Evolutionary conservation across 2,888 invertebrate genomes (phyloP).

Genomic region (Sarcophaga variegata): DNA sequence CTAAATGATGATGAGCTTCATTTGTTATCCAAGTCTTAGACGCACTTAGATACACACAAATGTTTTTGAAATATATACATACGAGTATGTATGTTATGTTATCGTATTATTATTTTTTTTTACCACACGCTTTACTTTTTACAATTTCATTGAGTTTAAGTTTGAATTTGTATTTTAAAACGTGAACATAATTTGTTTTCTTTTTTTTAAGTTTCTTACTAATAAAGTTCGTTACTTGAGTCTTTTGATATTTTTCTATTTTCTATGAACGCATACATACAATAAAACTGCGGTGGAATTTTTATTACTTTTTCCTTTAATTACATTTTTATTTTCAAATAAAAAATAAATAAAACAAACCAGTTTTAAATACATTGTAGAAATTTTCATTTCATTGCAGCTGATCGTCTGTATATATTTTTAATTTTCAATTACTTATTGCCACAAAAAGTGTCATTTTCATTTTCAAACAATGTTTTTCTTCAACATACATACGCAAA

Average conservation of each 20-base stretch:
- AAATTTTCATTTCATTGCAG: conserved; percentile 5
- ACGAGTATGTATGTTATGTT: not conserved
- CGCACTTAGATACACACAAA: conserved; percentile 20
- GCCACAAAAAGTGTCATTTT: conserved; percentile 15
- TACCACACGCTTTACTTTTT: not conserved
- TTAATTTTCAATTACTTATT: conserved; percentile 10
- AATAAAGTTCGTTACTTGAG: conserved; percentile 45
- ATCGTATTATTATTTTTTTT: not conserved
- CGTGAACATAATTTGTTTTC: conserved; percentile 36
- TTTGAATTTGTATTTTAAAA: conserved; percentile 31
- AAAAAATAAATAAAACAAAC: conserved; percentile 8
- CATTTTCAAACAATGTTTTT: not conserved
- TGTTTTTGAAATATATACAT: too few species aligned
- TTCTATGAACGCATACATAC: not conserved
- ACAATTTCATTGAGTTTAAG: conserved; percentile 9
- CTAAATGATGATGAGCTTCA: conserved; percentile 54
- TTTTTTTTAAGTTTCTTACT: conserved; percentile 12
- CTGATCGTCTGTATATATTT: not conserved
- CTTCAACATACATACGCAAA: too few species aligned
- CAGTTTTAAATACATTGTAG: conserved; percentile 38
- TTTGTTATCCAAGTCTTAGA: conserved; percentile 30
- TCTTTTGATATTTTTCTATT: conserved; percentile 44
- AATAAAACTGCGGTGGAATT: not conserved
- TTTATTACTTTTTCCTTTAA: conserved; percentile 36
- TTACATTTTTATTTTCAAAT: conserved; percentile 7